Evolutionary conservation across 2,888 invertebrate genomes (phyloP).

Genomic region (Serripes groenlandicus): DNA sequence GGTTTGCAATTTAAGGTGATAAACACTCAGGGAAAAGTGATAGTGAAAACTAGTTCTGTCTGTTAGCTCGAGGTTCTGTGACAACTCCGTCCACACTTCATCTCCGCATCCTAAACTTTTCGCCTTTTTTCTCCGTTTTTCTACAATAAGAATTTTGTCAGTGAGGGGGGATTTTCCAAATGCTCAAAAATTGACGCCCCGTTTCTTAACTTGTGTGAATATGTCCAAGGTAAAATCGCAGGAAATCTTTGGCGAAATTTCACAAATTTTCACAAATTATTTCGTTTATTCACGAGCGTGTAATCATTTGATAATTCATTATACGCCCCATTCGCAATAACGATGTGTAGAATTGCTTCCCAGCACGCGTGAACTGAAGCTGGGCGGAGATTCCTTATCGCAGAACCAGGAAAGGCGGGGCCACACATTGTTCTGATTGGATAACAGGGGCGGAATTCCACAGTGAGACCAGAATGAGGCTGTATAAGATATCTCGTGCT

Average conservation of each 20-base stretch:
- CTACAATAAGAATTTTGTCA: not conserved
- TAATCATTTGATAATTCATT: slow-evolving; percentile 40
- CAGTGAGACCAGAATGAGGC: slow-evolving; percentile 2
- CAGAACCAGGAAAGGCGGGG: not conserved
- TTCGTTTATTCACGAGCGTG: slow-evolving; percentile 19
- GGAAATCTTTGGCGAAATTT: not conserved
- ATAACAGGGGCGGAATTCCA: not conserved
- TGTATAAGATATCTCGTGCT: not conserved
- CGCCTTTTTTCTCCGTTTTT: slow-evolving; percentile 32
- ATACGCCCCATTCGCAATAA: slow-evolving; percentile 59
- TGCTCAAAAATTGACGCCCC: slow-evolving; percentile 2
- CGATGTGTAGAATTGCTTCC: slow-evolving; percentile 9
- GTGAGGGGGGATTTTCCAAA: not conserved
- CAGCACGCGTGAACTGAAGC: slow-evolving; percentile 1
- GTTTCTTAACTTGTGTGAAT: not conserved
- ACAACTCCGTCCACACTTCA: slow-evolving; percentile 15
- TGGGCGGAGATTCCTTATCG: not conserved
- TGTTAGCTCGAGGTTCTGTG: slow-evolving; percentile 35
- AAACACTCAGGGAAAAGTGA: slow-evolving; percentile 53
- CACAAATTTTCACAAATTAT: slow-evolving; percentile 15
- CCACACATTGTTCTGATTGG: slow-evolving; percentile 11
- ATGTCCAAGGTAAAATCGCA: not conserved
- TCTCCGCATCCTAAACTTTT: not conserved
- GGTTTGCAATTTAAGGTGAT: slow-evolving; percentile 57
- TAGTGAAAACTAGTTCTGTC: slow-evolving; percentile 32